phyloP scores from a whole-genome alignment of 2,113 vertebrate genomes.

The Nibea albiflora region DNA sequence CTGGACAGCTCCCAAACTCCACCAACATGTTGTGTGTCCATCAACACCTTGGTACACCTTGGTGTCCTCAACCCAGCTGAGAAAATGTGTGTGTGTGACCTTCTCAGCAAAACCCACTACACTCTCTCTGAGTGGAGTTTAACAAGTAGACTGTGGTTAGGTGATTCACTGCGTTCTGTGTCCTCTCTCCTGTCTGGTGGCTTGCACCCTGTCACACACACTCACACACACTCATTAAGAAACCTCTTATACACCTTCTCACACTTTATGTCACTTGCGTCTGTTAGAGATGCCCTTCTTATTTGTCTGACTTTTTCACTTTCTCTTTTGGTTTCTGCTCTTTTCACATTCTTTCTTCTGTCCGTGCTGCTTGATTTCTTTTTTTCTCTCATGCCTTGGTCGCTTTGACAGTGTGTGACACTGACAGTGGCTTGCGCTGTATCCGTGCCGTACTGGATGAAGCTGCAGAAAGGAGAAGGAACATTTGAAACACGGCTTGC shows the following conservation, averaged over 20 bases:
- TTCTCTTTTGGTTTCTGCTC: not conserved
- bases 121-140: not conserved
- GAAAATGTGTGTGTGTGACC: constrained; percentile 7
- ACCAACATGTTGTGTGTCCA: not conserved
- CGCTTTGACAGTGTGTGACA: not conserved
- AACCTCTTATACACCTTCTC: not conserved
- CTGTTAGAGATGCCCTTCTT: not conserved
- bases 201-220: constrained; percentile 25
- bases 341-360: not conserved
- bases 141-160: not conserved
- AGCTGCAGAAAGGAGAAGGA: not conserved
- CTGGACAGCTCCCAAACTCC: constrained; percentile 51
- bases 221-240: constrained; percentile 9
- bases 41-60: too few species aligned
- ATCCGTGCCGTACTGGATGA: not conserved
- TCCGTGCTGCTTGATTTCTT: not conserved
- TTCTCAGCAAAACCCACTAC: not conserved
- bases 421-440: not conserved
- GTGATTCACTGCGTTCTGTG: not conserved
- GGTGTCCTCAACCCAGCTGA: not conserved
- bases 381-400: not conserved
- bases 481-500: constrained; percentile 19
- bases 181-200: constrained; percentile 1
- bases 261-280: not conserved
- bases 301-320: not conserved